These are phyloP conservation scores for Sepioteuthis lessoniana DNA, from an alignment of 2,888 invertebrate genomes.

Conservation along the genomic window DNA sequence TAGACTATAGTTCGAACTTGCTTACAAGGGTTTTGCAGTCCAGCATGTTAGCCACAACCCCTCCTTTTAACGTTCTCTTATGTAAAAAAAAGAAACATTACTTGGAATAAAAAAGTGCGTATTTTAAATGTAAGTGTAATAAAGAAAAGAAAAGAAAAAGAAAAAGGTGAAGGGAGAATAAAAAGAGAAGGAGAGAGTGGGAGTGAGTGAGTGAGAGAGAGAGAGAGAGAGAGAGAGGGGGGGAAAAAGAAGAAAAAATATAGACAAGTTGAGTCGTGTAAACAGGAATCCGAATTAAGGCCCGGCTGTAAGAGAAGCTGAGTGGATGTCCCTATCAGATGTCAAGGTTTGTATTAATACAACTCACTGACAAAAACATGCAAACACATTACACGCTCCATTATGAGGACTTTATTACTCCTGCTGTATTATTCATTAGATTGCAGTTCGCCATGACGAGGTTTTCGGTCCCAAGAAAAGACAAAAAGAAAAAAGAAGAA, in stretches of 20 bases:
- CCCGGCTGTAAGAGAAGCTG: background rate
- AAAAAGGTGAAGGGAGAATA: no score
- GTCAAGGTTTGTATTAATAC: background rate
- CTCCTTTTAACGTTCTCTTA: no score
- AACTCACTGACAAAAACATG: background rate
- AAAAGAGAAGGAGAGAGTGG: no score
- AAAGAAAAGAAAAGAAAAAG: no score
- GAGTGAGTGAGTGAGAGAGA: no score
- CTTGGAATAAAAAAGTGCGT: no score
- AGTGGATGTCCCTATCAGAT: background rate
- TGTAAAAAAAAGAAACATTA: no score
- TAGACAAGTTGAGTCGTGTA: background rate
- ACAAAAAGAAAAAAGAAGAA: background rate
- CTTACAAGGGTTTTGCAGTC: no score
- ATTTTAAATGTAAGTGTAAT: no score
- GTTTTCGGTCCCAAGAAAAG: background rate
- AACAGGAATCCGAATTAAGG: background rate
- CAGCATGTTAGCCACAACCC: no score
- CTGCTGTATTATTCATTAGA: conserved; percentile 18
- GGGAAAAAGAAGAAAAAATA: background rate
- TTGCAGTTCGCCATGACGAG: background rate
- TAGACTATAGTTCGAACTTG: no score
- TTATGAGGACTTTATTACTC: background rate
- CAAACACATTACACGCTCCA: background rate
- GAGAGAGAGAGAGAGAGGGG: no score